A percentile compares a stretch with the other conserved stretches of the same genome.
phyloP scores from a whole-genome alignment of 2,888 invertebrate genomes.

The Athetis lepigone region DNA sequence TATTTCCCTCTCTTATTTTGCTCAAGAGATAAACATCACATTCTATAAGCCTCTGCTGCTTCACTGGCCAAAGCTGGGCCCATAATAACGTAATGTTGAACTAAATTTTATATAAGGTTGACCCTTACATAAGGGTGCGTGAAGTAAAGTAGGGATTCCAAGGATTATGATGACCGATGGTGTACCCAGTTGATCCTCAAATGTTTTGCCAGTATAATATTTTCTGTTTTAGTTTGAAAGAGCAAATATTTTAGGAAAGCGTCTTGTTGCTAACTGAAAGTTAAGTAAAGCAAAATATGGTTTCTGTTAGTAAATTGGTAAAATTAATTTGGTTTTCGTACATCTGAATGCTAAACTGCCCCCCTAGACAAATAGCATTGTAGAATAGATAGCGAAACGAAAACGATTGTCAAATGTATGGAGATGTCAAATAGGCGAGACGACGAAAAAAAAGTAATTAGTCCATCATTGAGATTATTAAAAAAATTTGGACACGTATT shows the following conservation, averaged over 20 bases:
- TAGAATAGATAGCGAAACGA: no score
- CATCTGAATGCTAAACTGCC: no score
- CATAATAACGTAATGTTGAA: constrained; percentile 33
- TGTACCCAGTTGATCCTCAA: constrained; percentile 40
- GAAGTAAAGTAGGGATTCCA: constrained; percentile 38
- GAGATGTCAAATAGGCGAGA: no score
- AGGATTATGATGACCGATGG: constrained; percentile 54
- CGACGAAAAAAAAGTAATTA: no score
- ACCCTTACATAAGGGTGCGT: constrained; percentile 34
- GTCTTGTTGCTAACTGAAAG: not conserved
- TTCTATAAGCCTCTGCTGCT: constrained; percentile 10
- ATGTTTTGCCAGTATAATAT: constrained; percentile 33
- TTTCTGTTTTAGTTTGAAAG: constrained; percentile 11
- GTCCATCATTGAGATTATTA: no score
- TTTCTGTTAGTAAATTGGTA: no score
- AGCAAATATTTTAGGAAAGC: constrained; percentile 10
- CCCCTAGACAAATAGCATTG: no score
- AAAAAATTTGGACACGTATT: no score
- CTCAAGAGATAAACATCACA: constrained; percentile 14
- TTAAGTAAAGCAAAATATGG: no score
- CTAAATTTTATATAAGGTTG: constrained; percentile 50
- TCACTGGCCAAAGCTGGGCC: constrained; percentile 25
- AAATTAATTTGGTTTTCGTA: no score
- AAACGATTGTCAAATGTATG: no score
- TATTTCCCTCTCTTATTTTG: not conserved